phyloP scores from a whole-genome alignment of 2,797 vertebrate genomes.

The Malacoraja senta region DNA sequence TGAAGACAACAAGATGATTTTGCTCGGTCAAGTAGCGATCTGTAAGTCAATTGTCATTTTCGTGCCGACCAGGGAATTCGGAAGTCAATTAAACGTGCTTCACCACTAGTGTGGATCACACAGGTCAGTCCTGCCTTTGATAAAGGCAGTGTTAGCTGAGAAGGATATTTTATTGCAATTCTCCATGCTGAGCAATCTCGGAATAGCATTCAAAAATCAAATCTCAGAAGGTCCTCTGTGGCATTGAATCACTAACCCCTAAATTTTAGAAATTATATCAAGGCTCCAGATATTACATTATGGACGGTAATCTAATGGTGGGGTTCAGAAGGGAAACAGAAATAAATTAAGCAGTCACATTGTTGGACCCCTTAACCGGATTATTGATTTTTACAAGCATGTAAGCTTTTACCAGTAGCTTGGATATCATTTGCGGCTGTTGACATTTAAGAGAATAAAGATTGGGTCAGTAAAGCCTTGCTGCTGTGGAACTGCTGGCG shows the following conservation, averaged over 20 bases:
- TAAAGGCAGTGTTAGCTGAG: background rate
- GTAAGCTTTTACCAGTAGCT: background rate
- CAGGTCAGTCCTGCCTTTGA: background rate
- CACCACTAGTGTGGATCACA: background rate
- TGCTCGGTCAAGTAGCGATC: background rate
- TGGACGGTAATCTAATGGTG: background rate
- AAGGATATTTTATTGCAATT: constrained; percentile 13
- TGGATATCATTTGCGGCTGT: background rate
- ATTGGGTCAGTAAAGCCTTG: background rate
- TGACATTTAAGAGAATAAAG: background rate
- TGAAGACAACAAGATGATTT: background rate
- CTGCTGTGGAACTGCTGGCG: background rate
- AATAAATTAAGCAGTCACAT: background rate
- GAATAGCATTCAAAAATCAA: background rate
- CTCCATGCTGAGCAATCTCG: background rate
- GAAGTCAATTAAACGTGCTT: background rate
- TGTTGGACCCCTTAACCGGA: background rate
- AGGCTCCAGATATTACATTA: background rate
- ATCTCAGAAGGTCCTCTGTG: background rate
- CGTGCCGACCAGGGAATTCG: background rate
- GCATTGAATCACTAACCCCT: background rate
- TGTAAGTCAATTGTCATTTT: background rate
- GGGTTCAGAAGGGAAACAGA: constrained; percentile 1
- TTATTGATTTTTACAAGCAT: background rate
- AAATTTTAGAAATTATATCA: background rate